Evolutionary conservation across 2,113 vertebrate genomes (phyloP), one percentile per base, ranked within the genome.

Genomic region (Sterrhoptilus dennistouni): DNA sequence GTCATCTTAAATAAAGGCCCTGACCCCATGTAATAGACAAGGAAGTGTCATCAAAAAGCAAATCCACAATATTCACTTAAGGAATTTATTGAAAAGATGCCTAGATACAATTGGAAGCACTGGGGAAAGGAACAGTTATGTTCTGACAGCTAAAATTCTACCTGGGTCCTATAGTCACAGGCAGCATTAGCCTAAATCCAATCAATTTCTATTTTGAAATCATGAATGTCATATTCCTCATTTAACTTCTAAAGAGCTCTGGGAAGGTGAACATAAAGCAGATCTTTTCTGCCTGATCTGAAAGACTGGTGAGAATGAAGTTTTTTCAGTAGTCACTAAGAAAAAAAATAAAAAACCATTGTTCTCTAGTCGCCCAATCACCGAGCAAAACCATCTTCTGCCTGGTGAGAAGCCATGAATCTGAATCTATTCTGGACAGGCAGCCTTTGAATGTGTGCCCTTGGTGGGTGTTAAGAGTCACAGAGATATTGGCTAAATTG

Each of bases 381-480:
- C 8, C 10, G 60, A 76, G 12, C 5, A 47, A 80, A 68, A 79
- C 1, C 6, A 15, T 36, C 23, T 38, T 91, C 66, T 86, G 3
- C 23, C 49, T 0, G 0, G 5, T 28, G 22, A 88, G 13, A 89
- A 23, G 25, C 15, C 13, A 5, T 0, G 3, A 82, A 75, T n/a
- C 40, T 45, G 25, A 66, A 44, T n/a, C 31, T 11, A 19, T 36
- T 47, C 33, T 78, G 36, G 9, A 70, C 18, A 53, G 36, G 12
- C 7, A 78, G 36, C 5, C 18, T 89, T 68, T 86, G 66, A 68
- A n/a, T 28, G 33, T 18, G 11, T 10, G 35, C 17, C 11, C 19
- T 79, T 54, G 35, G 21, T 68, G 35, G 12, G 16, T 75, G 28
- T 40, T 65, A 65, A 65, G 47, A 66, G 38, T 35, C 52, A 60